Evolutionary conservation across 2,888 invertebrate genomes (phyloP).

Genomic region (Frankliniella fusca): DNA sequence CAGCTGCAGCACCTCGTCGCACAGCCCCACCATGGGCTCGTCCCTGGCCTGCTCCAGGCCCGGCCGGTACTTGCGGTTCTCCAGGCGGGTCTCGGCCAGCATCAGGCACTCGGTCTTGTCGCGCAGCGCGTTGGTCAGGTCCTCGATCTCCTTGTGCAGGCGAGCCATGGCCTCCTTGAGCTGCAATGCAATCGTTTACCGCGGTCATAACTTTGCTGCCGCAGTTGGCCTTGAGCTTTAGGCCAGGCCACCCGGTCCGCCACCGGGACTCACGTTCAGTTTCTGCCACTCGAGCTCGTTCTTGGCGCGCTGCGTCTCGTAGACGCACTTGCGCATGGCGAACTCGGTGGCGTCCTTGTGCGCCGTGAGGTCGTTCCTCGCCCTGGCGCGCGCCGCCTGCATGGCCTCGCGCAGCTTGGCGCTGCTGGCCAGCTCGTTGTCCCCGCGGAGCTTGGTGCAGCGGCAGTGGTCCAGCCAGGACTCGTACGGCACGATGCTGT

Average conservation of each 20-base stretch:
- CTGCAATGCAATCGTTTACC: constrained; percentile 46
- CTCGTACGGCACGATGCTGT: constrained; percentile 66
- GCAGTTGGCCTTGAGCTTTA: constrained; percentile 21
- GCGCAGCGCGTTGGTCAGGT: constrained; percentile 67
- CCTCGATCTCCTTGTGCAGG: constrained; percentile 68
- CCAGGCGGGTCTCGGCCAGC: constrained; percentile 80
- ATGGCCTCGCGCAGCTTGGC: constrained; percentile 55
- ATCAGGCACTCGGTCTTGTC: constrained; percentile 75
- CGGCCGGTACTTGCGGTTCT: constrained; percentile 74
- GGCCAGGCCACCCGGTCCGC: constrained; percentile 29
- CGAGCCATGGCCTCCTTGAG: constrained; percentile 81
- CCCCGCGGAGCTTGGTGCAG: constrained; percentile 68
- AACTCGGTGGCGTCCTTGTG: constrained; percentile 75
- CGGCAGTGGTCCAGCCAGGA: constrained; percentile 78
- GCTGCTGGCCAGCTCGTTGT: constrained; percentile 73
- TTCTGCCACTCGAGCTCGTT: constrained; percentile 89
- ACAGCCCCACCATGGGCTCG: constrained; percentile 66
- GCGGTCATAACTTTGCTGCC: not conserved
- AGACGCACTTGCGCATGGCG: constrained; percentile 77
- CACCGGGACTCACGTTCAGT: constrained; percentile 53
- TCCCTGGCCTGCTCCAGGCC: constrained; percentile 73
- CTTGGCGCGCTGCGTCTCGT: constrained; percentile 77
- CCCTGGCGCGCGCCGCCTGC: constrained; percentile 55
- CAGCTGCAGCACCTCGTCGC: constrained; percentile 66
- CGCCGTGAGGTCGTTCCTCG: constrained; percentile 50